Base-by-base conservation (phyloP, 1,140 invertebrate species). In the Drosophila subobscura region DNA sequence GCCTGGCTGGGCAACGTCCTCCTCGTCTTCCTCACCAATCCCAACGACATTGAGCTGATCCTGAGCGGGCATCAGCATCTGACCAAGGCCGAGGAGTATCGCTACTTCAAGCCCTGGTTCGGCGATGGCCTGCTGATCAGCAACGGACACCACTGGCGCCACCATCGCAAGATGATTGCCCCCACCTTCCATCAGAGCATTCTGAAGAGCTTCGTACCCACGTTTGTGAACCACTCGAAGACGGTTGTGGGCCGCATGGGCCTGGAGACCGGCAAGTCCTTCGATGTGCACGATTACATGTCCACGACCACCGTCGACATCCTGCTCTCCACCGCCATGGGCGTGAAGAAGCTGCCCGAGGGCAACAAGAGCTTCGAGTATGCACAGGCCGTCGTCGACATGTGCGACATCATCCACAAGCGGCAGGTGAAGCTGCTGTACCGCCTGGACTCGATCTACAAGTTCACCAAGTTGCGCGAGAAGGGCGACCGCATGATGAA, bases 101-200 rank as follows among this genome's bases (percentile, higher is more conserved):
- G 94, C 64, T 97, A 96, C 88, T 96, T 99, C 65, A 95, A 97
- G 84, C 96, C 97, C 1, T 98, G 97, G 97, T 93, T 98, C 42
- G 97, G 97, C 10, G 94, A 97, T 75, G 97, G 97, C 53, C 92
- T 98, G 3, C 93, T 98, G 1, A 97, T 97, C 20, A 96, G 95
- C 57, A 94, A 93, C 22, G 95, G 96, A 23, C 94, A 95, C 45
- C 97, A 97, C 92, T 98, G 97, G 97, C 93, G 94, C 12, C 93
- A 92, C 1, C 95, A 97, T 74, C 93, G 97, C 12, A 98, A 98
- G 92, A 94, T 98, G 81, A 95, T 99, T 47, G 98, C 97, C 0
- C 98, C 98, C 0, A 96, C 97, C 1, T 99, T 99, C 92, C 97
- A 99, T 90, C 95, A 97, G 79, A 96, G 96, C 66, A 96, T 99